Base-by-base conservation (phyloP, 92 coral and sea anemone genomes). In the Zoanthus sociatus region DNA sequence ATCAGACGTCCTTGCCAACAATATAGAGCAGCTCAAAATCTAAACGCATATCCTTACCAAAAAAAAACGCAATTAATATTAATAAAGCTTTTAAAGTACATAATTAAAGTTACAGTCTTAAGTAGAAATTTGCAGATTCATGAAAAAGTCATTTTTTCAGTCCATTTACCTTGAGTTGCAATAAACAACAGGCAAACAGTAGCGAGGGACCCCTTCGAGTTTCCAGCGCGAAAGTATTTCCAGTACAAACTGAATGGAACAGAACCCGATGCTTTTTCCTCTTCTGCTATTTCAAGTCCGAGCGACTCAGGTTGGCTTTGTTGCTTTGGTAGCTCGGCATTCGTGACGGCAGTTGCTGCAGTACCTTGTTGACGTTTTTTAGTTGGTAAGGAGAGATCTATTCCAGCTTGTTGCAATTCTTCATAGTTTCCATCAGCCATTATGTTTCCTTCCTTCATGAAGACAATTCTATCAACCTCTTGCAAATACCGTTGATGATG, bases 401-500 rank as follows among this genome's bases (percentile, higher is more conserved):
- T n/a, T 2, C 74, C 84, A 79, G 73, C 60, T 64, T 44, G 61
- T 30, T 44, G 84, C 42, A 79, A 37, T 47, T 79, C 84, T 15
- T 45, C 13, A 58, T 44, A 79, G 55, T 14, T 63, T 3, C 84
- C 84, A 3, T 79, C 84, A 60, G 84, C 73, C 18, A 79, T 64
- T 17, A 79, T 79, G 73, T 63, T 79, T 8, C 84, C 84, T 37
- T 79, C 73, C 73, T 79, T 63, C 84, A 79, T 61, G 20, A 79
- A 45, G 18, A 63, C 51, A 46, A 79, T 79, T 45, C 84, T 72
- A 79, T 79, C 84, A 9, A 79, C 84, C 9, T 79, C 84, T 48
- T n/a, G 73, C 18, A 79, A 71, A 63, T 79, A 79, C 20, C 56
- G 61, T 32, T 84, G 75, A 68, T 79, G 84, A 44, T 79, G 84